These are phyloP conservation scores for Ceyx erithaca DNA, from an alignment of 2,797 vertebrate species.

Conservation along the genomic window DNA sequence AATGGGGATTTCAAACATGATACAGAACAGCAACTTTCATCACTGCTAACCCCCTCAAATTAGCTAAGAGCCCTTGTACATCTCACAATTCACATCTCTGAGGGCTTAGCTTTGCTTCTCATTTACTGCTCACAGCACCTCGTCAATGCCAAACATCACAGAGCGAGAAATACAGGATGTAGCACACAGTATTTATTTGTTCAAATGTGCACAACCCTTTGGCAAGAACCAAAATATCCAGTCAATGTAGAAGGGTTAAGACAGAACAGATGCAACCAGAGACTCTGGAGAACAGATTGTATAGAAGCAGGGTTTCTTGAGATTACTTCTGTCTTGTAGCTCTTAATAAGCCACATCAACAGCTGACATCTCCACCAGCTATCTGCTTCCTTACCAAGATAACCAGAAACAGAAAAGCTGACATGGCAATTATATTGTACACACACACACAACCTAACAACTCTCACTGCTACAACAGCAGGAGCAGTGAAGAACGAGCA, in stretches of 20 bases:
- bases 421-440: background rate
- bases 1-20: background rate
- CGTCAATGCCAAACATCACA: background rate
- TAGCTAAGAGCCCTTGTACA: background rate
- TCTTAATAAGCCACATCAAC: conserved; percentile 33
- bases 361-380: conserved; percentile 40
- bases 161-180: background rate
- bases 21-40: background rate
- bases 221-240: background rate
- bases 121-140: background rate
- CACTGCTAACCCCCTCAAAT: background rate
- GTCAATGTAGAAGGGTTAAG: background rate
- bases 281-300: background rate
- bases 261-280: background rate
- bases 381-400: conserved; percentile 2
- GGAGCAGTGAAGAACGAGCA: background rate
- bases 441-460: background rate
- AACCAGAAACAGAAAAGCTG: conserved; percentile 29
- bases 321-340: conserved; percentile 32
- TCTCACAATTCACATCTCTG: background rate
- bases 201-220: background rate
- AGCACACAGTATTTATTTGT: background rate
- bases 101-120: background rate
- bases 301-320: background rate
- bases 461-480: background rate